Conservation (phyloP, 2,888 invertebrate species). For the Apocheima hispidaria region DNA sequence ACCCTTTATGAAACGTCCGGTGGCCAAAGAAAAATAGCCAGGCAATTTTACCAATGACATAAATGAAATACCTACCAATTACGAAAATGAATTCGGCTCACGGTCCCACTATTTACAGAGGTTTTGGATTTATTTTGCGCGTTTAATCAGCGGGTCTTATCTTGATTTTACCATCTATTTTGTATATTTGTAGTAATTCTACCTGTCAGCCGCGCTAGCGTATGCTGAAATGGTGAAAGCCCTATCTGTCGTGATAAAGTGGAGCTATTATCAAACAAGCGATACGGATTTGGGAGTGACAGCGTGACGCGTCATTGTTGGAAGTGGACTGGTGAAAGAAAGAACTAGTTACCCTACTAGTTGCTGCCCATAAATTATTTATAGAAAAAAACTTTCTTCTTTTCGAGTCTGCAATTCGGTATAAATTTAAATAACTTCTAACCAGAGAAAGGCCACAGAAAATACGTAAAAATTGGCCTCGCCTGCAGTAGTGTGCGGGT, state of each 20-base stretch:
- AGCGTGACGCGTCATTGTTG: not conserved
- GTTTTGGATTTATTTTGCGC: slow-evolving; percentile 52
- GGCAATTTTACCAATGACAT: slow-evolving; percentile 43
- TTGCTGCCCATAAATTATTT: too few species aligned
- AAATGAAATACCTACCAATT: slow-evolving; percentile 47
- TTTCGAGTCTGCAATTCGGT: too few species aligned
- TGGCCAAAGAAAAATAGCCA: slow-evolving; percentile 42
- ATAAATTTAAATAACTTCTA: too few species aligned
- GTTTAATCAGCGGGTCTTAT: slow-evolving; percentile 58
- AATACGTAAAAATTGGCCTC: too few species aligned
- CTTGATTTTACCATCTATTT: slow-evolving; percentile 51
- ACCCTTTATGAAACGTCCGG: slow-evolving; percentile 40
- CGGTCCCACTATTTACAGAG: slow-evolving; percentile 43
- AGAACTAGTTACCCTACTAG: not conserved
- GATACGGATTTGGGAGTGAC: slow-evolving; percentile 12
- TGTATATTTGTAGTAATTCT: slow-evolving; percentile 57
- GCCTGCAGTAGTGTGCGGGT: too few species aligned
- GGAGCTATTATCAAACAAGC: slow-evolving; percentile 48
- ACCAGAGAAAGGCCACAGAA: too few species aligned
- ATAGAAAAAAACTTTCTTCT: too few species aligned
- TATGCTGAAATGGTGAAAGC: slow-evolving; percentile 50
- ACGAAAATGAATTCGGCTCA: slow-evolving; percentile 42
- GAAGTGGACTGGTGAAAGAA: not conserved
- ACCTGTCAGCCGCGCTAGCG: slow-evolving; percentile 55
- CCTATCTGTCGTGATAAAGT: slow-evolving; percentile 56